A percentile compares a stretch with the other conserved stretches of the same genome.
Evolutionary conservation across 2,888 invertebrate genomes (phyloP).

Genomic region (Luperina testacea): DNA sequence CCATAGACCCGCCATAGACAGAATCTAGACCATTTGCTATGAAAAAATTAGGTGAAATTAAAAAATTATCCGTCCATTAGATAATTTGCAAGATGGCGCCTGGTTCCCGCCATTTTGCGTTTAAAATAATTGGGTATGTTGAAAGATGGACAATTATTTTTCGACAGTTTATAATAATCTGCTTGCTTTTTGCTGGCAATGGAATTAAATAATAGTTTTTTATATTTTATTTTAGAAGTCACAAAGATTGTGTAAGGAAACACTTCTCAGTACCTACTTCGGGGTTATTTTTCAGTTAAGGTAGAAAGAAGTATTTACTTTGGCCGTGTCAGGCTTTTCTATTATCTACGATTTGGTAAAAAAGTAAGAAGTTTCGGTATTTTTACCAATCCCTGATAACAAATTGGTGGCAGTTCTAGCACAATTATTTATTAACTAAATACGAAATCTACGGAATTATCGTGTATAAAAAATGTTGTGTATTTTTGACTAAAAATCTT

Average conservation of each 20-base stretch:
- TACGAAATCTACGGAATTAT: conserved; percentile 5
- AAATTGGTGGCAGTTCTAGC: conserved; percentile 27
- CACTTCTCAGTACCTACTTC: background rate
- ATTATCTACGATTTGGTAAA: background rate
- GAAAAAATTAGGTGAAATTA: conserved; percentile 35
- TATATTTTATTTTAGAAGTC: conserved; percentile 21
- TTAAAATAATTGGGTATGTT: conserved; percentile 9
- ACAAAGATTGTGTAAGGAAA: conserved; percentile 14
- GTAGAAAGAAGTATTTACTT: background rate
- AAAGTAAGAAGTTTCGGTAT: background rate
- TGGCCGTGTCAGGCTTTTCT: background rate
- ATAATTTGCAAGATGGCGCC: conserved; percentile 44
- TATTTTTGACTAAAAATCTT: background rate
- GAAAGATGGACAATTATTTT: conserved; percentile 1
- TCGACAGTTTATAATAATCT: conserved; percentile 20
- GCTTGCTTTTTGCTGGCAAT: conserved; percentile 24
- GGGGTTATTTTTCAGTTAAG: conserved; percentile 13
- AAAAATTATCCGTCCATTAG: conserved; percentile 51
- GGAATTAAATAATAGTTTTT: conserved; percentile 15
- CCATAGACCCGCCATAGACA: conserved; percentile 42
- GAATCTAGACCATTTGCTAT: conserved; percentile 33
- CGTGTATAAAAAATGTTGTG: background rate
- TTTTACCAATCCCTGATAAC: background rate
- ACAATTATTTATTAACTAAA: conserved; percentile 12
- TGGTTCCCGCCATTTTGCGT: conserved; percentile 45